Conservation (phyloP, 1,140 invertebrate genomes). For the Ceratoteleas bidentatus region DNA sequence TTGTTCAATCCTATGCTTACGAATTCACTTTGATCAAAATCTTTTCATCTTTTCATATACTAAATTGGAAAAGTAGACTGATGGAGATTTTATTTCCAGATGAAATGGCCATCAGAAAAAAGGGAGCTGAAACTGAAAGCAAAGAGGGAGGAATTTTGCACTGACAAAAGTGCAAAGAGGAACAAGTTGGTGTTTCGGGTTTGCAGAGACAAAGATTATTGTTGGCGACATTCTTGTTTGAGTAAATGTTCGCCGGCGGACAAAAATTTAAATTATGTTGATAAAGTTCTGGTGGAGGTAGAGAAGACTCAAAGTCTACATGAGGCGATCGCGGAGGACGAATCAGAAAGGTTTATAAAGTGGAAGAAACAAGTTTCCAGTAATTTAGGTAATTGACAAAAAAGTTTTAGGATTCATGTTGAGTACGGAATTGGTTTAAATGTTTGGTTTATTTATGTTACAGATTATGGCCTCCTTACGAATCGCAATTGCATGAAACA, state of each 20-base stretch:
- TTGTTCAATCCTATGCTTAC: no score
- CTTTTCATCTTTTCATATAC: no score
- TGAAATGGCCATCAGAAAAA: background rate
- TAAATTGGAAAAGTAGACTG: no score
- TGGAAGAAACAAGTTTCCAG: background rate
- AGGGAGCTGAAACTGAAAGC: background rate
- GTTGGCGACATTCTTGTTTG: background rate
- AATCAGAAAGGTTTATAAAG: background rate
- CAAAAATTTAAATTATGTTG: background rate
- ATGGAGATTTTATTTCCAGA: background rate
- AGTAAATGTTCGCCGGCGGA: background rate
- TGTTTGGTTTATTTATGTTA: no score
- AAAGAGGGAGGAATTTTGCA: background rate
- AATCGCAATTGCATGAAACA: no score
- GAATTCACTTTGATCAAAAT: no score
- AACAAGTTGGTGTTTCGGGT: background rate
- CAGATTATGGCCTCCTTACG: no score
- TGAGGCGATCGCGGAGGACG: background rate
- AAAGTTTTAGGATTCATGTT: background rate
- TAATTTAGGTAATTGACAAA: background rate
- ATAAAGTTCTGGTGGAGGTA: background rate
- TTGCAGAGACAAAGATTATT: background rate
- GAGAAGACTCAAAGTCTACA: background rate
- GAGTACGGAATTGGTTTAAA: background rate
- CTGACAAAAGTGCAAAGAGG: background rate